Base-by-base conservation (phyloP, 2,113 vertebrate genomes). In the Dipodomys stephensi region DNA sequence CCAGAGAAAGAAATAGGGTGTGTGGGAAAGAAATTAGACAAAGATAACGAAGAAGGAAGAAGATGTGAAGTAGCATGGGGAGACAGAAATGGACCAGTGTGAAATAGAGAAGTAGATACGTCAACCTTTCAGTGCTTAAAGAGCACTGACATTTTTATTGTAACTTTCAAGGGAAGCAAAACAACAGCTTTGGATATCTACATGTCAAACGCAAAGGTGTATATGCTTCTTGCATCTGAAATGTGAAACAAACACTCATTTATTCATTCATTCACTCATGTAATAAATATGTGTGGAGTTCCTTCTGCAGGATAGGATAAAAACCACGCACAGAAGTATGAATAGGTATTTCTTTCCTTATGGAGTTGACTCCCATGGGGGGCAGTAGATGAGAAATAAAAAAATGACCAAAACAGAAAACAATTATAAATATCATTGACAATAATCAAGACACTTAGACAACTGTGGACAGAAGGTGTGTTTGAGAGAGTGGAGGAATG, bases 21-120 rank as follows among this genome's bases (percentile, higher is more conserved):
- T 81, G 44, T 12, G 32, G 32, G 28, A 87, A 83, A 87, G 46
- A 53, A 68, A 64, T 46, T 0, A 20, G 19, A 32, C 6, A 68
- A n/a, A 30, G 23, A 84, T 13, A 18, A 60, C 53, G 80, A 60
- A 3, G 46, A 80, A 28, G 64, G 35, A n/a, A 78, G 12, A 11
- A 7, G 44, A 88, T 11, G 12, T 2, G 19, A 83, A 11, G 25
- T 11, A 4, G 23, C 46, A 0, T 4, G 7, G 46, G 19, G 44
- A 8, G 8, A n/a, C 11, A 44, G 72, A n/a, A 25, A 62, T 25
- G 9, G 2, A 19, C 9, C 4, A 5, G 12, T 30, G 7, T 28
- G 15, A 16, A 44, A 0, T 57, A 57, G 10, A 28, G 20, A 20
- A n/a, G 53, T 57, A 1, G 13, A 1, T 60, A 0, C 4, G 2